phyloP scores from a whole-genome alignment of 2,888 invertebrate genomes.

The Trimorus sp. region DNA sequence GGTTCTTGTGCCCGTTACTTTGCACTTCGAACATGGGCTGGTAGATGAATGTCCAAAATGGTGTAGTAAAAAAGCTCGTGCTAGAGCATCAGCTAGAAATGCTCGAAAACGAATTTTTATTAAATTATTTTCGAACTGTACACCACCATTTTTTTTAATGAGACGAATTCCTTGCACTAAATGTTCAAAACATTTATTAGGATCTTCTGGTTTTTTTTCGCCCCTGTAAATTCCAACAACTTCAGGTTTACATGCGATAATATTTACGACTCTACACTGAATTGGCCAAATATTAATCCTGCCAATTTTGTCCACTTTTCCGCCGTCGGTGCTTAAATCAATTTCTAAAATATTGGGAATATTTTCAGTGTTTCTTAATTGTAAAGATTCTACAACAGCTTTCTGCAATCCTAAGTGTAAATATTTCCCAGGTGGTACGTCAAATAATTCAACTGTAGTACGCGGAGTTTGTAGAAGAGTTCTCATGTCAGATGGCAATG shows the following conservation, averaged over 20 bases:
- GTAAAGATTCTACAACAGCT: background rate
- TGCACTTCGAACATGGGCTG: slow-evolving; percentile 25
- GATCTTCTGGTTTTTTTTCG: slow-evolving; percentile 30
- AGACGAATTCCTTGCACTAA: slow-evolving; percentile 27
- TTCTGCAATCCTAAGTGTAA: slow-evolving; percentile 48
- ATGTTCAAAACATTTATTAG: slow-evolving; percentile 38
- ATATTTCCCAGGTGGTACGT: slow-evolving; percentile 41
- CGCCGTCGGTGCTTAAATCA: slow-evolving; percentile 51
- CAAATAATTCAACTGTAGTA: background rate
- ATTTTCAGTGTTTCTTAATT: background rate
- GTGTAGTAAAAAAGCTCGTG: slow-evolving; percentile 10
- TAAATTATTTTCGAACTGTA: background rate
- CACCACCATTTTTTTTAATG: slow-evolving; percentile 17
- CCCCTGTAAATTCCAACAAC: no score
- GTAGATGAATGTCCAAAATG: background rate
- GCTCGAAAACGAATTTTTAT: slow-evolving; percentile 1
- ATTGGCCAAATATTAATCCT: slow-evolving; percentile 49
- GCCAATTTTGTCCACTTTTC: slow-evolving; percentile 20
- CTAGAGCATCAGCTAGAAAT: slow-evolving; percentile 24
- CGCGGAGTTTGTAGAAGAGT: background rate
- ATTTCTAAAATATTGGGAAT: slow-evolving; percentile 35
- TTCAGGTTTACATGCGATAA: slow-evolving; percentile 34
- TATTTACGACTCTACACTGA: slow-evolving; percentile 50
- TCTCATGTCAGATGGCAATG: background rate
- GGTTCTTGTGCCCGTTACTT: slow-evolving; percentile 6